A percentile compares a stretch with the other conserved stretches of the same genome.
Conservation (phyloP, 2,113 vertebrate species). For the Progne subis region DNA sequence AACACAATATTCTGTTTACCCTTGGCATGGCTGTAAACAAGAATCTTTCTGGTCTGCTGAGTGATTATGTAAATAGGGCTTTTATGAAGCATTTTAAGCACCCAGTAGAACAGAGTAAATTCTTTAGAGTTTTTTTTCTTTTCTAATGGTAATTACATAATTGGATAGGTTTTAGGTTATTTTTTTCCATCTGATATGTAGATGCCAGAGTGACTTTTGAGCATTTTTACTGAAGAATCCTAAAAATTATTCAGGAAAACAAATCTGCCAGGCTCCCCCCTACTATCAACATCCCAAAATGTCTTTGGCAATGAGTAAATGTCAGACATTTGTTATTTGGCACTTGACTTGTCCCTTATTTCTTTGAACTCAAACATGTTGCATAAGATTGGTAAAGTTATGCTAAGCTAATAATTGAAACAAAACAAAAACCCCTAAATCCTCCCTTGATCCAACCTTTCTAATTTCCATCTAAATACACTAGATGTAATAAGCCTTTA, state of each 20-base stretch:
- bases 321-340: slow-evolving; percentile 31
- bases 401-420: background rate
- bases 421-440: background rate
- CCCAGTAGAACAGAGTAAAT: background rate
- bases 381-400: background rate
- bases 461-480: background rate
- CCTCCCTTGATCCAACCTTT: background rate
- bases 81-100: background rate
- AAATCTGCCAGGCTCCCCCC: background rate
- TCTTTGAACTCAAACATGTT: slow-evolving; percentile 10
- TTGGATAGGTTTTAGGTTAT: background rate
- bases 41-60: background rate
- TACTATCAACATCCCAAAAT: slow-evolving; percentile 1
- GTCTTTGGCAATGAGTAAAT: slow-evolving; percentile 30
- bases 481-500: background rate
- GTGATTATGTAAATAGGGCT: slow-evolving; percentile 35
- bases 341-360: slow-evolving; percentile 9
- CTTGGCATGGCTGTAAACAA: background rate
- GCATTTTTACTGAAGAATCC: background rate
- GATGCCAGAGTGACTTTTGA: background rate
- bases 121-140: background rate
- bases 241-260: slow-evolving; percentile 1
- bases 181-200: background rate
- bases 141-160: slow-evolving; percentile 1
- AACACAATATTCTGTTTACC: background rate